Percentiles rank a stretch among this genome's conserved stretches.
phyloP scores from a whole-genome alignment of 2,113 vertebrate genomes.

The Sus scrofa region DNA sequence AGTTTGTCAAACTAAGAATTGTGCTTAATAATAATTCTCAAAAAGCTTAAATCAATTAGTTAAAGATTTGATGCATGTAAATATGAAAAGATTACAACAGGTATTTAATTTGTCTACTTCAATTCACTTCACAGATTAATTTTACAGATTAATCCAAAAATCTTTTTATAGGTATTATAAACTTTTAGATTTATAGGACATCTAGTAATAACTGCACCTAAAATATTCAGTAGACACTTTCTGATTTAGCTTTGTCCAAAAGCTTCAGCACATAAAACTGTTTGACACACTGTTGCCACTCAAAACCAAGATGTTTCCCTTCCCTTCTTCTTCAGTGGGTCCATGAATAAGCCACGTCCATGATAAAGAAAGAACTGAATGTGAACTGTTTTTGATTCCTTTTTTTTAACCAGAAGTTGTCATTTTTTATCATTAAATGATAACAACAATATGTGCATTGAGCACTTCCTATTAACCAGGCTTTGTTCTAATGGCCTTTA shows the following conservation, averaged over 20 bases:
- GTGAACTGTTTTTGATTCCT: background rate
- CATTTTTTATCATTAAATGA: conserved; percentile 28
- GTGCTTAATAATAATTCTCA: background rate
- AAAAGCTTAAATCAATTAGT: background rate
- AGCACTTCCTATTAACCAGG: background rate
- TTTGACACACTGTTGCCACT: background rate
- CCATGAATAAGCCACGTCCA: background rate
- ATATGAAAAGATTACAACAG: background rate
- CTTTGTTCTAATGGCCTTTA: conserved; percentile 3
- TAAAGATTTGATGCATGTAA: conserved; percentile 29
- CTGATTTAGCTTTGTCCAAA: background rate
- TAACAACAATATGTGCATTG: background rate
- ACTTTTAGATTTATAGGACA: background rate
- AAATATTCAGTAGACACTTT: background rate
- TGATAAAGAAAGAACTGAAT: background rate
- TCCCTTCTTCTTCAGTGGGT: background rate
- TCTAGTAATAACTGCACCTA: background rate
- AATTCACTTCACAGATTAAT: conserved; percentile 29
- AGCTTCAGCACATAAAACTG: background rate
- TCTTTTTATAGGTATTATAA: background rate
- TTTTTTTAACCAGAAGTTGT: background rate
- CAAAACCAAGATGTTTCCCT: background rate
- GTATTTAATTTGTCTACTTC: conserved; percentile 29
- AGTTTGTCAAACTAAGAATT: conserved; percentile 27
- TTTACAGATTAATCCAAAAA: conserved; percentile 22